These are phyloP conservation scores for Nephrotoma appendiculata DNA, from an alignment of 2,888 invertebrate species.

Conservation along the genomic window DNA sequence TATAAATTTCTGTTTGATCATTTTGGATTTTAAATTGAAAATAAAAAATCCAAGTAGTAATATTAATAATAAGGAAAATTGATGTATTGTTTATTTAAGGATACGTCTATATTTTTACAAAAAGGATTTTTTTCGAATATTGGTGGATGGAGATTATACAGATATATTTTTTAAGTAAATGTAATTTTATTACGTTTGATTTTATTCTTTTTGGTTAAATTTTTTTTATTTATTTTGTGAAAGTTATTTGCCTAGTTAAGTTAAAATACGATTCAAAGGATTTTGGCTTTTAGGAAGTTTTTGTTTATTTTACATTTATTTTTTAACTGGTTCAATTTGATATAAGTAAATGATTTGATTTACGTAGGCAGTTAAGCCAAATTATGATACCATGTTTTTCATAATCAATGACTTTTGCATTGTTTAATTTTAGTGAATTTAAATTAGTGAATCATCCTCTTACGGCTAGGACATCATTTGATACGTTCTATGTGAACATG, in stretches of 20 bases:
- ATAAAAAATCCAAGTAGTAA: neutral
- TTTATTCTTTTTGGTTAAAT: neutral
- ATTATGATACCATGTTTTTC: too few species aligned
- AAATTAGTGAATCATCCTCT: too few species aligned
- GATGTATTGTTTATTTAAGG: neutral
- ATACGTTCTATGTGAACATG: too few species aligned
- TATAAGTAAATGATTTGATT: too few species aligned
- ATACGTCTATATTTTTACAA: neutral
- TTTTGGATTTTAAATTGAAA: neutral
- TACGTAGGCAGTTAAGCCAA: too few species aligned
- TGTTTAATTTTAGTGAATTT: too few species aligned
- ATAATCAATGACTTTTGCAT: too few species aligned
- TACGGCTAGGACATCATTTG: too few species aligned
- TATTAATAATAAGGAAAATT: neutral
- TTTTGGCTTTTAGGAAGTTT: neutral
- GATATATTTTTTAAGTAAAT: neutral
- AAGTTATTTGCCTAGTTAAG: neutral
- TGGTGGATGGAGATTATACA: neutral
- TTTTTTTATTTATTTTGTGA: neutral
- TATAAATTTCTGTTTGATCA: neutral
- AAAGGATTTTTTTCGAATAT: neutral
- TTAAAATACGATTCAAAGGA: neutral
- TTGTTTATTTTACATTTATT: neutral
- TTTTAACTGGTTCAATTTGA: too few species aligned
- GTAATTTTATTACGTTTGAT: neutral